These are phyloP conservation scores for Tragelaphus buxtoni DNA, from an alignment of 2,113 vertebrate species.

Conservation along the genomic window DNA sequence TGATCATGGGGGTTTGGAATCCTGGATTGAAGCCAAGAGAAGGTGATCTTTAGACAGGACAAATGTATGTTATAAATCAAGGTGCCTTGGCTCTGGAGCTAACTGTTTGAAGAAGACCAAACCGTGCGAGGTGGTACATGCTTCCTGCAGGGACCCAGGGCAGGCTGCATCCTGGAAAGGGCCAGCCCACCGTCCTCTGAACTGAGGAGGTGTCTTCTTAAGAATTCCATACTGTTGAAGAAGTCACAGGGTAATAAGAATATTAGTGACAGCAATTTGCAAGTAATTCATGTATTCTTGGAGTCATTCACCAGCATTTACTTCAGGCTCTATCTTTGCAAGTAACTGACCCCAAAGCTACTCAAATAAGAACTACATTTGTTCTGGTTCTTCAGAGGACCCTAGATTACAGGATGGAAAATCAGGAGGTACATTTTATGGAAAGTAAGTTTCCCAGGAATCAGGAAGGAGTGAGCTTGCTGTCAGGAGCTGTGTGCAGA, in stretches of 20 bases:
- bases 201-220: not conserved
- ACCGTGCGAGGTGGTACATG: not conserved
- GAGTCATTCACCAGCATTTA: not conserved
- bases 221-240: not conserved
- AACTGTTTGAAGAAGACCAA: not conserved
- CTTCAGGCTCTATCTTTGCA: not conserved
- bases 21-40: conserved; percentile 56
- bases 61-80: not conserved
- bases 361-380: not conserved
- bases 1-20: conserved; percentile 23
- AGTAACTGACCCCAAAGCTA: not conserved
- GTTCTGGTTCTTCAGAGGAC: not conserved
- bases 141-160: not conserved
- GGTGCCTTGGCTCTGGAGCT: not conserved
- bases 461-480: not conserved
- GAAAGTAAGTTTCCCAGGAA: not conserved
- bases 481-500: not conserved
- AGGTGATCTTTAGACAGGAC: conserved; percentile 37
- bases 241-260: not conserved
- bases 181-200: not conserved
- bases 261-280: not conserved
- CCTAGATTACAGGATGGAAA: not conserved
- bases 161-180: not conserved
- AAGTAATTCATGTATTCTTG: not conserved
- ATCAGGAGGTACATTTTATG: not conserved